A percentile compares a stretch with the other conserved stretches of the same genome.
phyloP scores from a whole-genome alignment of 2,113 vertebrate species.

The Alligator mississippiensis region DNA sequence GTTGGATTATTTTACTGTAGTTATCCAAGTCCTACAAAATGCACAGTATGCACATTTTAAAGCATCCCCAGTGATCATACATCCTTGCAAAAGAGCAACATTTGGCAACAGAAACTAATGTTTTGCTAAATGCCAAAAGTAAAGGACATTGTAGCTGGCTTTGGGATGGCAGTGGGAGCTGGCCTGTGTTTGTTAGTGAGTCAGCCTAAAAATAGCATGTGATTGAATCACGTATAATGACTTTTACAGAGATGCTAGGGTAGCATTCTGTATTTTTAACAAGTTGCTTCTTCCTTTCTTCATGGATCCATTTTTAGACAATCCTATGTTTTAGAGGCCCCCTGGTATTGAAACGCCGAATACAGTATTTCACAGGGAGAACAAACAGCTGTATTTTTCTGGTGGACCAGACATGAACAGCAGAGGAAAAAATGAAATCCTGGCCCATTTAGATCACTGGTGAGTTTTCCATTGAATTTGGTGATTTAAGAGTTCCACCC shows the following conservation, averaged over 20 bases:
- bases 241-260: not conserved
- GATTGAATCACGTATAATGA: not conserved
- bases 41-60: not conserved
- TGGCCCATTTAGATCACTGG: not conserved
- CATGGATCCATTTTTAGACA: not conserved
- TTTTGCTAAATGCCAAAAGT: not conserved
- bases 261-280: not conserved
- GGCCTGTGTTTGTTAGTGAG: not conserved
- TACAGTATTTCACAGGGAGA: not conserved
- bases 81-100: not conserved
- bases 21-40: not conserved
- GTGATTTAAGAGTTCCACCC: not conserved
- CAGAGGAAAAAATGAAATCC: not conserved
- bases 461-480: slow-evolving; percentile 1
- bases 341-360: not conserved
- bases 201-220: not conserved
- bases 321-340: not conserved
- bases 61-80: not conserved
- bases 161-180: not conserved
- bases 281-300: not conserved
- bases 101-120: not conserved
- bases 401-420: not conserved
- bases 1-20: rapidly evolving
- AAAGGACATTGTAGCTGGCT: not conserved
- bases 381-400: slow-evolving; percentile 6